Evolutionary conservation across 2,113 vertebrate genomes (phyloP).

Genomic region (Rhinogobius similis): DNA sequence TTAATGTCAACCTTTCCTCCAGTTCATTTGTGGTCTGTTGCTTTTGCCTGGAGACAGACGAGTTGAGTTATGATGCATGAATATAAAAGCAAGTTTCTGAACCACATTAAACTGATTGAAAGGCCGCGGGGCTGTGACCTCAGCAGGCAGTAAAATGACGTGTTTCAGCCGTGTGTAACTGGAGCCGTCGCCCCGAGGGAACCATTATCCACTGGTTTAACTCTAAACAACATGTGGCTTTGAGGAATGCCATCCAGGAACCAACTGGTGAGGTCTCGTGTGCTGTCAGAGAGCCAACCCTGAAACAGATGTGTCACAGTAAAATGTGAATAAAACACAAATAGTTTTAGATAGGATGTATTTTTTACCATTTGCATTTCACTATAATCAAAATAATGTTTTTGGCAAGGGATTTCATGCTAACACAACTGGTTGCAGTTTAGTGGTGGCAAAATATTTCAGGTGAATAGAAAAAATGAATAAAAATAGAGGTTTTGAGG

Average conservation of each 20-base stretch:
- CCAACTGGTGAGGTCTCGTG: background rate
- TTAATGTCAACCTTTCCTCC: background rate
- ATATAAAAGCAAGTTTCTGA: background rate
- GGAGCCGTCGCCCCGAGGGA: background rate
- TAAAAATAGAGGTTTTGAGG: too few relatives aligned
- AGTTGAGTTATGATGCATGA: background rate
- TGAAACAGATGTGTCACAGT: background rate
- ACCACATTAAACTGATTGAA: background rate
- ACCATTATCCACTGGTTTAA: background rate
- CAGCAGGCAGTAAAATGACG: slow-evolving; percentile 1
- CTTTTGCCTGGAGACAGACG: background rate
- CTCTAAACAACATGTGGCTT: slow-evolving; percentile 11
- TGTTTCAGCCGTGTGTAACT: background rate
- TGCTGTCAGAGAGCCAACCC: background rate
- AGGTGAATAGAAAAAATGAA: too few relatives aligned
- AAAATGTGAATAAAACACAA: too few relatives aligned
- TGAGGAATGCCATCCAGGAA: background rate
- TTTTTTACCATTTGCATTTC: too few relatives aligned
- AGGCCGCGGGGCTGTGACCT: slow-evolving; percentile 3
- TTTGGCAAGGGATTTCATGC: too few relatives aligned
- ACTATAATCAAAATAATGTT: too few relatives aligned
- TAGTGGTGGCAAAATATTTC: too few relatives aligned
- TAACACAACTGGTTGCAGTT: too few relatives aligned
- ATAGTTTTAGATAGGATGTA: too few relatives aligned
- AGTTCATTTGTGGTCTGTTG: background rate